Base-by-base conservation (phyloP, 1,140 invertebrate genomes). In the Aporrectodea caliginosa region DNA sequence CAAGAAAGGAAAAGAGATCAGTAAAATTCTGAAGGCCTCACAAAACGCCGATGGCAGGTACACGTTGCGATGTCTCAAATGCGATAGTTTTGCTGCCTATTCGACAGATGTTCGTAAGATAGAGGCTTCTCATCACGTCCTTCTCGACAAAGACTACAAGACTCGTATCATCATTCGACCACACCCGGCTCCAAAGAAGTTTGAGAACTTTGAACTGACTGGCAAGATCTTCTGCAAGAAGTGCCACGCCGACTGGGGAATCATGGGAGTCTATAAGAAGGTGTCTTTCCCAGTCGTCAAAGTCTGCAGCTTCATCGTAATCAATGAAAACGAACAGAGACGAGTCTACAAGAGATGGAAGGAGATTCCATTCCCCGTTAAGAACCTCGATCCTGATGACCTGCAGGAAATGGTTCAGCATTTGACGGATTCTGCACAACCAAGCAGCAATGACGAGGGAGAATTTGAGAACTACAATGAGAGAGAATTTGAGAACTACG, bases 191-290 rank as follows among this genome's bases (percentile, higher is more conserved):
- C 68, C 76, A 16, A 32, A 43, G 29, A 78, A 77, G 69, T 29
- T 78, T 69, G 79, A 79, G 14, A 69, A 82, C 6, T 75, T 83
- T 16, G 71, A 81, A 33, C 35, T 32, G 31, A 78, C n/a, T 22
- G 80, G 80, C 1, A 84, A 84, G 78, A 77, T 86, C 14, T 79
- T 58, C 30, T 86, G 84, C 78, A 81, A 78, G 16, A 81, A 82
- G 22, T 86, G 85, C 80, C 77, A 78, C 0, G 33, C 79, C 29
- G 82, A 85, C 68, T 84, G 84, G 81, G 85, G 85, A 29, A 83
- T 82, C 43, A 69, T 80, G 32, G 72, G 75, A 31, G 74, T 79
- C 1, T 83, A 82, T 73, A 80, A 78, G 27, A 78, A 77, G 1
- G 75, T 79, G 2, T 69, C 77, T 32, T 84, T 84, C 43, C 82